Conservation (phyloP, 2,113 vertebrate genomes). For the Nyctibius bracteatus region DNA sequence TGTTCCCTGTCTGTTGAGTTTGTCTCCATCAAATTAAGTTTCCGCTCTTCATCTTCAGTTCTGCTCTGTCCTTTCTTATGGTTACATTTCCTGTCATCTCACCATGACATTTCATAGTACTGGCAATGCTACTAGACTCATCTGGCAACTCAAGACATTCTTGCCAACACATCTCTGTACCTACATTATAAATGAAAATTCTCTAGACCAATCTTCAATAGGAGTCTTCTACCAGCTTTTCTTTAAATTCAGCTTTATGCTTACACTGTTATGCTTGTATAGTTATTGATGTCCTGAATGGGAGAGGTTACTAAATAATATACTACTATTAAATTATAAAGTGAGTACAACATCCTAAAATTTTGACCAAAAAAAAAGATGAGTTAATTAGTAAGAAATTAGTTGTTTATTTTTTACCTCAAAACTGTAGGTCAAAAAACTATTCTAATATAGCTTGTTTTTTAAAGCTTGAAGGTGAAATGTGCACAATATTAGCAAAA, state of each 20-base stretch:
- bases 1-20: neutral
- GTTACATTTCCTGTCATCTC: neutral
- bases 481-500: neutral
- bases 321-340: neutral
- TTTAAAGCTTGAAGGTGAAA: neutral
- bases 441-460: neutral
- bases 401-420: neutral
- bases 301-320: neutral
- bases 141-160: neutral
- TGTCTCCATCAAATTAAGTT: neutral
- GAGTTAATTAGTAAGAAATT: neutral
- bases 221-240: neutral
- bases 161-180: neutral
- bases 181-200: neutral
- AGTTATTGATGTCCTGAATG: neutral
- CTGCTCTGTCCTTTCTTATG: neutral
- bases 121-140: neutral
- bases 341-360: neutral
- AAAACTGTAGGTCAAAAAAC: neutral
- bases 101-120: neutral
- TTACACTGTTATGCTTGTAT: neutral
- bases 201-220: neutral
- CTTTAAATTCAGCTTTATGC: neutral
- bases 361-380: neutral
- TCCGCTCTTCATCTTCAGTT: neutral